Conservation (phyloP, 1,140 invertebrate species). For the Polypedilum pembai region DNA sequence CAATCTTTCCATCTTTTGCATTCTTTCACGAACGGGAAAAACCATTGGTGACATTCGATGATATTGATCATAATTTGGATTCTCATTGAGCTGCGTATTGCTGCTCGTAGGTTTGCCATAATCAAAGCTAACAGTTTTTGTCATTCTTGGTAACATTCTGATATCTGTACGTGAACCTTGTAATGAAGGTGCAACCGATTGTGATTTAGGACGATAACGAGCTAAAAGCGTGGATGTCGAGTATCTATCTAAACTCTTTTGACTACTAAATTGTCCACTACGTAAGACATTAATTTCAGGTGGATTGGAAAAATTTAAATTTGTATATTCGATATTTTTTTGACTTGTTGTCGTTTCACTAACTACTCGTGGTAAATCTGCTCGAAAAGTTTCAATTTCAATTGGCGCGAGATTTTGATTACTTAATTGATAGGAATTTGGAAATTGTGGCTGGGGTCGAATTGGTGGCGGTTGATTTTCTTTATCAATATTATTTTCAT, state of each 20-base stretch:
- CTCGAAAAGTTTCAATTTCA: conserved; percentile 7
- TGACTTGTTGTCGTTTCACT: no score
- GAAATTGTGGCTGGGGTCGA: neutral
- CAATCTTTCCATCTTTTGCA: conserved; percentile 40
- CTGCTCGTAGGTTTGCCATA: conserved; percentile 39
- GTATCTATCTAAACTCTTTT: conserved; percentile 25
- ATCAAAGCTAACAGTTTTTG: conserved; percentile 45
- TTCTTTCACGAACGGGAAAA: conserved; percentile 34
- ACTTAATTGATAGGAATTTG: neutral
- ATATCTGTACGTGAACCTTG: conserved; percentile 32
- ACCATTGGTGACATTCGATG: conserved; percentile 21
- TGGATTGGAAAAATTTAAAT: neutral
- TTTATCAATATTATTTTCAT: neutral
- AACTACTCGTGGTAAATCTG: neutral
- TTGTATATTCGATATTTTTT: no score
- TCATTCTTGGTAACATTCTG: conserved; percentile 35
- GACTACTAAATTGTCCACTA: conserved; percentile 18
- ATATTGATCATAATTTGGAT: conserved; percentile 36
- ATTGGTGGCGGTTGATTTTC: neutral
- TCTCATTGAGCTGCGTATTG: conserved; percentile 39
- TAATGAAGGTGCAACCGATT: conserved; percentile 35
- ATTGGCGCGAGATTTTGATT: neutral
- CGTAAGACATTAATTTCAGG: neutral
- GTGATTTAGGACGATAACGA: conserved; percentile 34
- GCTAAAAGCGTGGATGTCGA: conserved; percentile 21